These are phyloP conservation scores for Hystrix cristata DNA, from an alignment of 2,113 vertebrate species.

Conservation along the genomic window DNA sequence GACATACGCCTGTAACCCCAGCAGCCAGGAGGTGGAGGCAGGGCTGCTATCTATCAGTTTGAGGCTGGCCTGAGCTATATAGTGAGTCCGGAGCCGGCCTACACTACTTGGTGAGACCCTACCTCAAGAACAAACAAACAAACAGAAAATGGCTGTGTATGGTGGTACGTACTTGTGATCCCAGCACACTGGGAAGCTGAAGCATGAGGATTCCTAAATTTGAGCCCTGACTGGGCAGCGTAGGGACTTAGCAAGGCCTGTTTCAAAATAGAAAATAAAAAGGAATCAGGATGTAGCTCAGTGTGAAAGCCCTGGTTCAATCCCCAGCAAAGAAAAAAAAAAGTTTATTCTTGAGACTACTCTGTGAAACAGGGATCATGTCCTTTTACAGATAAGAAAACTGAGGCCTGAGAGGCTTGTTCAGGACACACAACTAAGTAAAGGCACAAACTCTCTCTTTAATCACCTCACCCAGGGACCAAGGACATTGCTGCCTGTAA, in stretches of 20 bases:
- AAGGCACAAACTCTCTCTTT: not conserved
- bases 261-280: not conserved
- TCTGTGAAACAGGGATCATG: not conserved
- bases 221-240: not conserved
- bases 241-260: not conserved
- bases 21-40: not conserved
- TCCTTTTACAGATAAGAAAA: not conserved
- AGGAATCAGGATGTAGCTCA: not conserved
- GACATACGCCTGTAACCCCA: not conserved
- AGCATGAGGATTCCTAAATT: not conserved
- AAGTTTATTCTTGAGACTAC: not conserved
- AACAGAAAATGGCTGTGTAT: not conserved
- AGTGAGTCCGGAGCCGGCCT: not conserved
- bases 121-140: not conserved
- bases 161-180: not conserved
- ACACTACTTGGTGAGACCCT: not conserved
- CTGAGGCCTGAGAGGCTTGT: not conserved
- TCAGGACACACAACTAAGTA: not conserved
- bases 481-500: not conserved
- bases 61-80: not conserved
- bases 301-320: not conserved
- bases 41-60: not conserved
- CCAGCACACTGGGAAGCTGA: not conserved
- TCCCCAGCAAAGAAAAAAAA: not conserved
- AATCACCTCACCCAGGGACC: not conserved